These are phyloP conservation scores for Phaethornis superciliosus DNA, from an alignment of 2,113 vertebrate genomes.

Conservation along the genomic window DNA sequence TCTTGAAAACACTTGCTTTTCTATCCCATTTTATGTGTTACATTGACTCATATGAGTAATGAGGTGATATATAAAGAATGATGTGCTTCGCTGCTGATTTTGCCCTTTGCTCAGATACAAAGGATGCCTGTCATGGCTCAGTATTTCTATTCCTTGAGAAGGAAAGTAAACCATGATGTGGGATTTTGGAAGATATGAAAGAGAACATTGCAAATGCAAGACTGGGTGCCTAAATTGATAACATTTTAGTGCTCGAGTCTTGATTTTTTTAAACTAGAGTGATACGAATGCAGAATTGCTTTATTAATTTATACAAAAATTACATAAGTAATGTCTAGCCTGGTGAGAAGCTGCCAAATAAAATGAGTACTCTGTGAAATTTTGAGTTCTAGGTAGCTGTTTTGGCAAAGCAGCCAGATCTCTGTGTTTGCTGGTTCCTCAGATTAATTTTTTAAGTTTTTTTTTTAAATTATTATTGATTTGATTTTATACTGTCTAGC, in stretches of 20 bases:
- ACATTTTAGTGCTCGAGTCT: background rate
- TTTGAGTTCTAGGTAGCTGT: background rate
- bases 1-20: background rate
- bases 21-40: background rate
- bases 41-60: background rate
- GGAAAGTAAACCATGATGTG: background rate
- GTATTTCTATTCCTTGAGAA: background rate
- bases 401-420: background rate
- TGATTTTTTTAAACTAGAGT: background rate
- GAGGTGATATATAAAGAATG: background rate
- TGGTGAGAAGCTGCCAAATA: background rate
- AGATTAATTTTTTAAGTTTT: background rate
- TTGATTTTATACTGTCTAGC: background rate
- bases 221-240: background rate
- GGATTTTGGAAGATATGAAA: background rate
- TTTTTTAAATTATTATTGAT: background rate
- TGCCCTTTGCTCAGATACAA: background rate
- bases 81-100: background rate
- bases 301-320: background rate
- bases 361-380: background rate
- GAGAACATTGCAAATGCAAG: background rate
- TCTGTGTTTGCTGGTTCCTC: background rate
- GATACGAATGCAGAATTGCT: background rate
- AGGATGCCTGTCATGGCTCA: background rate
- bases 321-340: background rate